Evolutionary conservation across 2,797 vertebrate species (phyloP).

Genomic region (Anguilla marmorata): DNA sequence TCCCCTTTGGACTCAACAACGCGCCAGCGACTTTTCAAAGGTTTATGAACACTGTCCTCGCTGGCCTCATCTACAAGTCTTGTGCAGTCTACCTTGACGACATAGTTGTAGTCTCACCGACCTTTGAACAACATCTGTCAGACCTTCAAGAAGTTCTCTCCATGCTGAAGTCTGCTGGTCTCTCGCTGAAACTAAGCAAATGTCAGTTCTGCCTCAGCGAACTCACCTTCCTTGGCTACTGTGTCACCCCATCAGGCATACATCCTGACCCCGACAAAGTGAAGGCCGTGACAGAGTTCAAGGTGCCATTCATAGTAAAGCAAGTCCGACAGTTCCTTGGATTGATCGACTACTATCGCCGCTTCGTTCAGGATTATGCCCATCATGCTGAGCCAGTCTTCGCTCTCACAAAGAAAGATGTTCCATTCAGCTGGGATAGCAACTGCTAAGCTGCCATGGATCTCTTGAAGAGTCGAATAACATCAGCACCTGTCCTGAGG

Average conservation of each 20-base stretch:
- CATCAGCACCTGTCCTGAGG: slow-evolving; percentile 39
- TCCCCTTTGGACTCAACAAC: neutral
- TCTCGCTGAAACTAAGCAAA: neutral
- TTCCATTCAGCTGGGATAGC: neutral
- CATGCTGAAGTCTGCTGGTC: neutral
- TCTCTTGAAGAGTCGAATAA: slow-evolving; percentile 33
- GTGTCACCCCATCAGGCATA: slow-evolving; percentile 23
- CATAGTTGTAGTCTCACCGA: slow-evolving; percentile 17
- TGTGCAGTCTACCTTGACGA: slow-evolving; percentile 20
- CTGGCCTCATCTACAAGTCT: neutral
- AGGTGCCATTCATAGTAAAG: slow-evolving; percentile 21
- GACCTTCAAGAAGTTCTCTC: neutral
- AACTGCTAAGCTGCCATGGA: slow-evolving; percentile 29
- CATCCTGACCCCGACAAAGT: slow-evolving; percentile 37
- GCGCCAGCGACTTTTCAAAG: neutral
- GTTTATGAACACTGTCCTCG: neutral
- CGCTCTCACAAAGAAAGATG: neutral
- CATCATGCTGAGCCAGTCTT: neutral
- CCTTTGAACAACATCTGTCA: neutral
- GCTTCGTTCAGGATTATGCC: neutral
- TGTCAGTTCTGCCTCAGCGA: slow-evolving; percentile 22
- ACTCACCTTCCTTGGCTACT: neutral
- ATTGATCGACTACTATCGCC: neutral
- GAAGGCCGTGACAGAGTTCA: slow-evolving; percentile 32
- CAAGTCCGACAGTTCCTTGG: neutral